Base-by-base conservation (phyloP, 2,113 vertebrate species). In the Neogobius melanostomus region DNA sequence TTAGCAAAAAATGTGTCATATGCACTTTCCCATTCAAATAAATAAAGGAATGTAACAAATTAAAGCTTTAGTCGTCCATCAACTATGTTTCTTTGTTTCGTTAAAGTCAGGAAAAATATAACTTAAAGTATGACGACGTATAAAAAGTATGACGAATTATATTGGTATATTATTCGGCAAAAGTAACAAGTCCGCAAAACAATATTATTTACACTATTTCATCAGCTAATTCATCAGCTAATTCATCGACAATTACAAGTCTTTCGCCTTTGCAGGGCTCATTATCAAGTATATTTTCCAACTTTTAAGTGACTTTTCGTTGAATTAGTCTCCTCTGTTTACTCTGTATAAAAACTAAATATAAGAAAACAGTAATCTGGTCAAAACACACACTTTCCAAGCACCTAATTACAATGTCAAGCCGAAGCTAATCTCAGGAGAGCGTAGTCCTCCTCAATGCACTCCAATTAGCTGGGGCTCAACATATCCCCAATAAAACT, bases 381-480 rank as follows among this genome's bases (percentile, higher is more conserved):
- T 52, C 36, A 67, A 79, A 64, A 65, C 52, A 3, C 15, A 43
- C n/a, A 54, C 60, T 49, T 45, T 16, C 49, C 21, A 9, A 56
- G 4, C 51, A 52, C 64, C 12, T 69, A 66, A 76, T 76, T 66
- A 63, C 16, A 54, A 11, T 10, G 53, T 50, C 17, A 43, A 50
- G 8, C 16, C 45, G 74, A 71, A 59, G 21, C 44, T 50, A 12
- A 5, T 15, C 52, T 67, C 50, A 49, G 11, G 49, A 48, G 11
- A 46, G 16, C 36, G 57, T 44, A 42, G 46, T 52, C 64, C 52
- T 42, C 15, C 0, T 52, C 16, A 52, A 15, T 50, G 42, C 52
- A 28, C 51, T 61, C 50, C 72, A 77, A 77, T 71, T 44, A 82
- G 65, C 48, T 10, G 4, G 2, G 28, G 11, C 49, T 62, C 51